Percentiles rank a stretch among this genome's conserved stretches.
Evolutionary conservation across 1,140 invertebrate species (phyloP).

Genomic region (Paracyclopina nana): DNA sequence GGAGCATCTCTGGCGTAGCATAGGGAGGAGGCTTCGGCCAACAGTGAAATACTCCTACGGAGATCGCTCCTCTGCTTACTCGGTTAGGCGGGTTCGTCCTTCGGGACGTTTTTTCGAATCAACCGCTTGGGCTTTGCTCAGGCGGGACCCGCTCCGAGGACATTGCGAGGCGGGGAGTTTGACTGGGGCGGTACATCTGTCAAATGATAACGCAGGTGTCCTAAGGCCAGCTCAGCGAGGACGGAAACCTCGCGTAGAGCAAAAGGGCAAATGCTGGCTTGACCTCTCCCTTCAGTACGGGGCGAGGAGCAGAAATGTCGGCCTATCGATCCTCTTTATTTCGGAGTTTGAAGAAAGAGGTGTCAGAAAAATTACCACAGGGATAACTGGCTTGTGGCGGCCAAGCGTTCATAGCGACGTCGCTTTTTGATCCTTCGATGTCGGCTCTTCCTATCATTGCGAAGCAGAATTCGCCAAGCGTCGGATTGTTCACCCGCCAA

Average conservation of each 20-base stretch:
- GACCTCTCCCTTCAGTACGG: conserved; percentile 51
- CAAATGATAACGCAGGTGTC: conserved; percentile 67
- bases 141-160: conserved; percentile 3
- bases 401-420: conserved; percentile 18
- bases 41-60: no score
- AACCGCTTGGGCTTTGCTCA: neutral
- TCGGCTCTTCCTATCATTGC: conserved; percentile 69
- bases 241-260: conserved; percentile 62
- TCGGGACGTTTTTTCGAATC: neutral
- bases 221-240: conserved; percentile 59
- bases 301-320: conserved; percentile 52
- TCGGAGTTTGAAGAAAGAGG: conserved; percentile 53
- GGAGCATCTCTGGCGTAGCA: conserved; percentile 8
- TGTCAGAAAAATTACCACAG: conserved; percentile 66
- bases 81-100: neutral
- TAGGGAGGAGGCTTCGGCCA: no score
- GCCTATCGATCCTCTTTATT: conserved; percentile 56
- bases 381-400: conserved; percentile 45
- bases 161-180: conserved; percentile 38
- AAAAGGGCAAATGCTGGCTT: conserved; percentile 62
- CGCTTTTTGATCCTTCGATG: conserved; percentile 58
- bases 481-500: conserved; percentile 59
- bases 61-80: no score
- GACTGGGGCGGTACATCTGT: conserved; percentile 59
- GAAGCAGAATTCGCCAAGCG: conserved; percentile 61